These are phyloP conservation scores for Brachyhypopomus occidentalis DNA, from an alignment of 2,113 vertebrate genomes.

Conservation along the genomic window DNA sequence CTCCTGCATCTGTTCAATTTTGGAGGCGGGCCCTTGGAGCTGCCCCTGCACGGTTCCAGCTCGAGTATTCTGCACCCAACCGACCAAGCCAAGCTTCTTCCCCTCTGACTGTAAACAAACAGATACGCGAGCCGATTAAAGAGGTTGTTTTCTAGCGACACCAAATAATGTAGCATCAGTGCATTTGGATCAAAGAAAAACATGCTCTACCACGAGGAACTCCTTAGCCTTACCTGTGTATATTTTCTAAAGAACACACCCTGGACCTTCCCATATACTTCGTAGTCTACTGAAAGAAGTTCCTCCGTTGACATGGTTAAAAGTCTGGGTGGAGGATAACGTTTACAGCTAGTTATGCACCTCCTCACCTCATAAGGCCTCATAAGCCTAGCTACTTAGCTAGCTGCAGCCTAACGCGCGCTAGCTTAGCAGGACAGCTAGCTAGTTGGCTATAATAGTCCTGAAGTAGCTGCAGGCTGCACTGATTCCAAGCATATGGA, in stretches of 20 bases:
- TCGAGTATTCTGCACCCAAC: slow-evolving; percentile 90
- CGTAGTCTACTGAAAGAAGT: slow-evolving; percentile 88
- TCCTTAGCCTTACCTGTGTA: slow-evolving; percentile 80
- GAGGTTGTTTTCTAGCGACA: neutral
- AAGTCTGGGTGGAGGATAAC: slow-evolving; percentile 27
- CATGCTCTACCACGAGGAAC: neutral
- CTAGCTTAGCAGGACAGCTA: too few species aligned
- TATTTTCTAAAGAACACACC: slow-evolving; percentile 95
- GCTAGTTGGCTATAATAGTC: too few species aligned
- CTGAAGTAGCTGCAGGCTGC: too few species aligned
- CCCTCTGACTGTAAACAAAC: slow-evolving; percentile 78
- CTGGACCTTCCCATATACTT: slow-evolving; percentile 89
- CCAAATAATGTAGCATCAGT: neutral
- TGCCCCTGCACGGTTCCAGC: slow-evolving; percentile 86
- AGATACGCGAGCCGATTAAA: neutral
- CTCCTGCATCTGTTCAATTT: slow-evolving; percentile 83
- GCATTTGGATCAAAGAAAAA: too few species aligned
- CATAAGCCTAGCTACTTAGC: neutral
- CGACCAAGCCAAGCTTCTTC: slow-evolving; percentile 85
- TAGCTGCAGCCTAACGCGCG: too few species aligned
- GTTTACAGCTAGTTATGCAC: too few species aligned
- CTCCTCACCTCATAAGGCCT: neutral
- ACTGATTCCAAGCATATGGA: too few species aligned
- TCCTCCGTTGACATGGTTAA: slow-evolving; percentile 77
- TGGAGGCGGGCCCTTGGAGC: slow-evolving; percentile 77